Evolutionary conservation across 2,113 vertebrate genomes (phyloP), one percentile per base, ranked within the genome.

Genomic region (Chaetorhynchus papuensis): DNA sequence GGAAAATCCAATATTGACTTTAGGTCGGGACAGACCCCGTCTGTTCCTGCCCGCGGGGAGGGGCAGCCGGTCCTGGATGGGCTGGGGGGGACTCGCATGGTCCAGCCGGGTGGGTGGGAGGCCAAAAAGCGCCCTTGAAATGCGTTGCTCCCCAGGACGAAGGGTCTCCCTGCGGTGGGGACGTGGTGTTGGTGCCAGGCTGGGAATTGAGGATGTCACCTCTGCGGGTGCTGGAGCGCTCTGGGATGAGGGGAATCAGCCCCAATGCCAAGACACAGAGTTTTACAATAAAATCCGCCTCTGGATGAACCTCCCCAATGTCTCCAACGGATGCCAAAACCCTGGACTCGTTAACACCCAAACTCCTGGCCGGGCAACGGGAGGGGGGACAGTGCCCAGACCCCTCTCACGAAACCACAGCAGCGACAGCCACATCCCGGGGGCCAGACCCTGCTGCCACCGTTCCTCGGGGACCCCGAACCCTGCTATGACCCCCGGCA

Each of bases 1-100:
- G 84, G 96, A 94, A 97, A 97, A 97, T 94, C 93, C 96, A 97
- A 93, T 97, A 96, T 96, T 97, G 95, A 96, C 76, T 16, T 83
- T 80, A 53, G 57, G 79, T 68, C 18, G 45, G 96, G 94, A 97
- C 94, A 97, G 90, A 85, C 90, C 94, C 66, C 17, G 78, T 69
- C 86, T 97, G 96, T 96, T 96, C 83, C 91, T 60, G 89, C 78
- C 87, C 44, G 5, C 1, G 3, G 41, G 80, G 52, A 76, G 76
- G 94, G 80, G 85, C 65, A 63, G 77, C 37, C 1, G 23, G 11
- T 71, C 33, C 76, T 9, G 68, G 18, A 33, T 33, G 63, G 70
- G 60, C 27, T 5, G 31, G 7, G 35, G 37, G 26, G 16, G 3
- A 23, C 7, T 6, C 2, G 2, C 1, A 1, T 1, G 60, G 52